Conservation (phyloP, 53 echinoderm and acorn worm genomes). For the Stichopus horrens region DNA sequence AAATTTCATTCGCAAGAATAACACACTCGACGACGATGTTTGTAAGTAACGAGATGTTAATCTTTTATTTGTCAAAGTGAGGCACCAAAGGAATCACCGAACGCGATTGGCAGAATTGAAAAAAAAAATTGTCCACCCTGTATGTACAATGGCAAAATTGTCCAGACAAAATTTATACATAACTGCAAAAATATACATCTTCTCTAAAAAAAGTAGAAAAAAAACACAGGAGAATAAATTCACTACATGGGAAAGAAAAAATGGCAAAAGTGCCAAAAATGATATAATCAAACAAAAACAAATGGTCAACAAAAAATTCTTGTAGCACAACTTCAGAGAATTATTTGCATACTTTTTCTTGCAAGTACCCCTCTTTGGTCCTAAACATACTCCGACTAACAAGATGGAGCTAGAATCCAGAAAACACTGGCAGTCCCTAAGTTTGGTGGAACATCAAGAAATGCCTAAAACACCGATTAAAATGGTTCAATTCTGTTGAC, state of each 20-base stretch:
- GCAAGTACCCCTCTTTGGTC: conserved; percentile 34
- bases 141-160: conserved; percentile 30
- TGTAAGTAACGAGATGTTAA: too few species aligned
- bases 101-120: background rate
- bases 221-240: background rate
- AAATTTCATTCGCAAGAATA: too few species aligned
- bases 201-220: conserved; percentile 16
- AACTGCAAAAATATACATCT: conserved; percentile 50
- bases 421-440: too few species aligned
- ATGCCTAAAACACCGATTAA: too few species aligned
- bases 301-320: background rate
- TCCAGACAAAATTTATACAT: conserved; percentile 2
- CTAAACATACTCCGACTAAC: background rate
- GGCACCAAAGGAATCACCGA: background rate
- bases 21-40: too few species aligned
- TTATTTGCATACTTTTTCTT: background rate
- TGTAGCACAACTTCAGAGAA: background rate
- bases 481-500: too few species aligned
- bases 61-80: too few species aligned
- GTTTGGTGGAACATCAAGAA: too few species aligned
- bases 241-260: conserved; percentile 23
- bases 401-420: too few species aligned
- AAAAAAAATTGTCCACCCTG: background rate
- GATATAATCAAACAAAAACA: background rate
- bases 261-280: background rate